These are phyloP conservation scores for Cremastinae sp. DNA, from an alignment of 2,888 invertebrate genomes.

Conservation along the genomic window DNA sequence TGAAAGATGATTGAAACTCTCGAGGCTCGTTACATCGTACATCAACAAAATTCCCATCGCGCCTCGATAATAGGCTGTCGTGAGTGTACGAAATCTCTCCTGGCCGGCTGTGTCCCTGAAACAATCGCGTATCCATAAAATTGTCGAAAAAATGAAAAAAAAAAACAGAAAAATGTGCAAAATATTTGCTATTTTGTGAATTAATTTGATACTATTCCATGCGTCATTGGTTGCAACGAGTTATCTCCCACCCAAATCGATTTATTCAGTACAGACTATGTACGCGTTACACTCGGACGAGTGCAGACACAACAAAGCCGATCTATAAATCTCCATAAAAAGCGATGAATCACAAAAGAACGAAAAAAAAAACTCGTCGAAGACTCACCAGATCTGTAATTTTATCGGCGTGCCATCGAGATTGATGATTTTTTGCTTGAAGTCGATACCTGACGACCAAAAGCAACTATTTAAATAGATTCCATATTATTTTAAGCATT, in stretches of 20 bases:
- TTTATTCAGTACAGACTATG: slow-evolving; percentile 38
- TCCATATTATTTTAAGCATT: slow-evolving; percentile 47
- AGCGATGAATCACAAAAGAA: slow-evolving; percentile 26
- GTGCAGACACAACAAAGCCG: slow-evolving; percentile 40
- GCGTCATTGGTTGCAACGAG: slow-evolving; percentile 35
- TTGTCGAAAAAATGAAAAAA: background rate
- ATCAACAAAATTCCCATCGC: slow-evolving; percentile 95
- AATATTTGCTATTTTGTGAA: slow-evolving; percentile 1
- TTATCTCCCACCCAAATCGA: slow-evolving; percentile 56
- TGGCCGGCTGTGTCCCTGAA: slow-evolving; percentile 94
- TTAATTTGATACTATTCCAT: background rate
- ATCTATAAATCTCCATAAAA: slow-evolving; percentile 29
- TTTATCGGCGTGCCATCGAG: slow-evolving; percentile 93
- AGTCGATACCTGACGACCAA: slow-evolving; percentile 91
- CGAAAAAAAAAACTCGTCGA: too few species aligned
- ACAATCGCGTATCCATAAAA: slow-evolving; percentile 15
- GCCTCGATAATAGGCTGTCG: slow-evolving; percentile 93
- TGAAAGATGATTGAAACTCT: slow-evolving; percentile 94
- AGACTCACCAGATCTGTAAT: slow-evolving; percentile 85
- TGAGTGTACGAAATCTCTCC: slow-evolving; percentile 88
- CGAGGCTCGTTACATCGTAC: slow-evolving; percentile 94
- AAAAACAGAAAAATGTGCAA: background rate
- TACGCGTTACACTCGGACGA: background rate
- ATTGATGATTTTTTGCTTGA: slow-evolving; percentile 94
- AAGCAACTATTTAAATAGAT: slow-evolving; percentile 33